phyloP scores from a whole-genome alignment of 2,113 vertebrate species.

The Rallus limicola region DNA sequence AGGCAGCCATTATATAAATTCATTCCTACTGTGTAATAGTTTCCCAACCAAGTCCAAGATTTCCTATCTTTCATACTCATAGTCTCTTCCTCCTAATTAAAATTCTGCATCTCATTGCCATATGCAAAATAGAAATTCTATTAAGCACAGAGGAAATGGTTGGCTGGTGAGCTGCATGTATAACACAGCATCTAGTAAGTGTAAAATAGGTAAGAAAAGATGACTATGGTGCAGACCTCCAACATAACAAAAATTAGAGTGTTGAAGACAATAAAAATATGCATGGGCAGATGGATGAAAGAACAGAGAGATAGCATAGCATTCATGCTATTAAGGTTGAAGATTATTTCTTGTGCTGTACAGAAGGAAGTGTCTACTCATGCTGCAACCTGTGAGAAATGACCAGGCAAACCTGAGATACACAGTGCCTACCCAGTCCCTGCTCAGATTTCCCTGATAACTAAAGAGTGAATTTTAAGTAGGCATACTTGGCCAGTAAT shows the following conservation, averaged over 20 bases:
- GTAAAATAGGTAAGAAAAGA: neutral
- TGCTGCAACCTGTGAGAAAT: neutral
- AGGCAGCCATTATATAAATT: neutral
- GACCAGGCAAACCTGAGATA: neutral
- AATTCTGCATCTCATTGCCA: neutral
- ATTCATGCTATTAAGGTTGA: neutral
- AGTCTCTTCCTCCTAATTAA: neutral
- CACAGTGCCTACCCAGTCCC: neutral
- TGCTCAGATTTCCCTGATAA: neutral
- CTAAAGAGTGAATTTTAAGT: conserved; percentile 43
- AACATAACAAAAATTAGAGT: neutral
- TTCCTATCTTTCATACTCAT: neutral
- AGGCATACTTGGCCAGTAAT: conserved; percentile 8
- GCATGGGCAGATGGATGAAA: neutral
- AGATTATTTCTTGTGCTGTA: neutral
- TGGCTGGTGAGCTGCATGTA: neutral
- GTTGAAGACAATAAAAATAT: neutral
- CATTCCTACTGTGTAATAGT: neutral
- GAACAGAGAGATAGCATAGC: neutral
- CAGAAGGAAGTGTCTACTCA: neutral
- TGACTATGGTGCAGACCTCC: neutral
- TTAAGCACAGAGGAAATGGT: neutral
- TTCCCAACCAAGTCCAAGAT: neutral
- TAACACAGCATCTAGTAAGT: neutral
- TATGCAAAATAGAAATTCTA: neutral